Evolutionary conservation across 2,113 vertebrate species (phyloP).

Genomic region (Porphyrio hochstetteri): DNA sequence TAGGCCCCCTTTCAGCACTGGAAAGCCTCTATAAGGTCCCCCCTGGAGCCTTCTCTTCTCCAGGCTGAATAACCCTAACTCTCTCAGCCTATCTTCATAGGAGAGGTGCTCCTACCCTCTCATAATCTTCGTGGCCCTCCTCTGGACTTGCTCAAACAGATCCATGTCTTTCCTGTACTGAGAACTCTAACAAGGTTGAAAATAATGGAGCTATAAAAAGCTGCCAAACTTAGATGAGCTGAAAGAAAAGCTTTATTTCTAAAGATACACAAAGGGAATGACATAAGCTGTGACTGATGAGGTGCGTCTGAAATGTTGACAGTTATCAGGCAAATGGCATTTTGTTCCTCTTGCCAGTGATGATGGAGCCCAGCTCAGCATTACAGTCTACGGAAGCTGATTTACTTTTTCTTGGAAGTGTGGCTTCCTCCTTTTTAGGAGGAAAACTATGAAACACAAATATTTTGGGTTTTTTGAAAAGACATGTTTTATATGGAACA

Average conservation of each 20-base stretch:
- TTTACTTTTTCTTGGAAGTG: slow-evolving; percentile 1
- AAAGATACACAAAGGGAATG: slow-evolving; percentile 47
- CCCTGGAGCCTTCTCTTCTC: not conserved
- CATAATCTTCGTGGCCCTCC: not conserved
- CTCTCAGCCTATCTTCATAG: not conserved
- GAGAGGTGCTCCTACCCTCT: no score
- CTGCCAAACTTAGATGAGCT: not conserved
- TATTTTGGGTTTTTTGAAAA: not conserved
- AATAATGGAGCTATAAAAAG: slow-evolving; percentile 44
- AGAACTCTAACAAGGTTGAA: not conserved
- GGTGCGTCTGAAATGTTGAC: slow-evolving; percentile 47
- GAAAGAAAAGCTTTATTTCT: slow-evolving; percentile 32
- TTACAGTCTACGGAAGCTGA: not conserved
- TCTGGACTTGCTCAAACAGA: not conserved
- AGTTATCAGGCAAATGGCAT: slow-evolving; percentile 49
- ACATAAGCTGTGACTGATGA: slow-evolving; percentile 31
- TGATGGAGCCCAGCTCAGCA: not conserved
- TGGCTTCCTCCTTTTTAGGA: not conserved
- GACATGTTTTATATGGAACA: not conserved
- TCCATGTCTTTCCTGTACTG: not conserved
- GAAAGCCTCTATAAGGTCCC: no score
- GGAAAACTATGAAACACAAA: not conserved
- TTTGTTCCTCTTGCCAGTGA: slow-evolving; percentile 11
- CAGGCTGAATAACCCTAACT: not conserved
- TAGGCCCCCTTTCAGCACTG: not conserved